Base-by-base conservation (phyloP, 2,888 invertebrate species). In the Lycia hirtaria region DNA sequence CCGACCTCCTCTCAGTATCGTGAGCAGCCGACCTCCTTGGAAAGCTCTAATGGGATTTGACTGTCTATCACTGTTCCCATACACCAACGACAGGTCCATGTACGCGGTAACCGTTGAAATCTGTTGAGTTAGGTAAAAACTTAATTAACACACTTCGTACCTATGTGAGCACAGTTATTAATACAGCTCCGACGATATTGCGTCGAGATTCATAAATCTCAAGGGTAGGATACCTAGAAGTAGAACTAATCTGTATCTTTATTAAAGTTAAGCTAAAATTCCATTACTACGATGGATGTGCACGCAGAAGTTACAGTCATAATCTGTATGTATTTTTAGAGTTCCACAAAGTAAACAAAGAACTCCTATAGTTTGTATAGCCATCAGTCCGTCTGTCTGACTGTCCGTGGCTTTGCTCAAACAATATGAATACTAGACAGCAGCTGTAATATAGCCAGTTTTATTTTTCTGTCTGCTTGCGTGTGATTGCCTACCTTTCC, bases 1-100 rank as follows among this genome's bases (percentile, higher is more conserved):
- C 33, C 93, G 93, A 0, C 95, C 95, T 40, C 93, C 87, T 41
- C 95, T 93, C 32, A 94, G 82, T 9, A 94, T 93, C 0, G 94
- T 94, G 28, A 87, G 79, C 71, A 97, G 83, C 12, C 95, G 92
- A 0, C 97, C 97, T 0, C 95, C 95, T 35, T 89, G 86, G 71
- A 94, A 93, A 6, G 94, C 93, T 5, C 97, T 93, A 15, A 97
- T 87, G 19, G 93, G 93, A 6, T 92, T 89, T 12, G 95, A 94
- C 61, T 95, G 94, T 30, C 93, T 87, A 10, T 93, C 92, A 2
- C 93, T 95, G 60, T 95, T 96, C 0, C 97, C 97, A 74, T 97
- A 98, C 1, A 97, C 95, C 26, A 96, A 82, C 0, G 97, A 97
- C 3, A 95, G 89, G 76, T 97, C 97, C 90, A 97, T 85, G 79